Base-by-base conservation (phyloP, 2,888 invertebrate species). In the Bursaphelenchus okinawaensis region DNA sequence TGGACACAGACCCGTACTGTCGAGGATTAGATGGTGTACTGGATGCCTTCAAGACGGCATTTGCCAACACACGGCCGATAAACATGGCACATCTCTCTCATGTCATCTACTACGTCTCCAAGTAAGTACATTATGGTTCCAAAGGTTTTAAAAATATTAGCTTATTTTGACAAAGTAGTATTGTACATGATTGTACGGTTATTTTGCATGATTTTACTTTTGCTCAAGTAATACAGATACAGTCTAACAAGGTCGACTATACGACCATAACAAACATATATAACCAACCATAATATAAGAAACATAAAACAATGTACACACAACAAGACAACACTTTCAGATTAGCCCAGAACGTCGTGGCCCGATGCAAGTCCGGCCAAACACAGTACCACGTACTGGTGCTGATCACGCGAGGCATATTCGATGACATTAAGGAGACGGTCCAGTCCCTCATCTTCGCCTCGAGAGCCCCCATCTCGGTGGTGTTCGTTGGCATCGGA, bases 401-500 rank as follows among this genome's bases (percentile, higher is more conserved):
- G 4, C 61, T 80, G 19, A 75, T 80, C 52, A 76, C 79, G 6
- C 62, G 74, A 26, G 77, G 79, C 51, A 66, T 75, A 20, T 72
- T 77, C 31, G 80, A 80, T 64, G 69, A 76, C 52, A 55, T 76
- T 9, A 77, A 77, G 67, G 79, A 79, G 51, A 73, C 77, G 9
- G 69, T 75, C 23, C 69, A 72, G 29, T 70, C 78, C 1, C 52
- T 80, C 12, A 76, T 72, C 62, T 67, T 71, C 19, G 78, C 78
- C 20, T 73, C 78, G 19, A 72, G 77, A 24, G 75, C 80, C 52
- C 79, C 80, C 4, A 62, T 80, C 12, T 80, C 80, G 9, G 71
- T 80, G 55, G 60, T 80, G 52, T 77, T 80, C 63, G 73, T 80
- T 56, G 77, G 78, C 31, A 75, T 80, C 65, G 78, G 79, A n/a